These are phyloP conservation scores for Troilus luridus DNA, from an alignment of 2,888 invertebrate species.

Conservation along the genomic window DNA sequence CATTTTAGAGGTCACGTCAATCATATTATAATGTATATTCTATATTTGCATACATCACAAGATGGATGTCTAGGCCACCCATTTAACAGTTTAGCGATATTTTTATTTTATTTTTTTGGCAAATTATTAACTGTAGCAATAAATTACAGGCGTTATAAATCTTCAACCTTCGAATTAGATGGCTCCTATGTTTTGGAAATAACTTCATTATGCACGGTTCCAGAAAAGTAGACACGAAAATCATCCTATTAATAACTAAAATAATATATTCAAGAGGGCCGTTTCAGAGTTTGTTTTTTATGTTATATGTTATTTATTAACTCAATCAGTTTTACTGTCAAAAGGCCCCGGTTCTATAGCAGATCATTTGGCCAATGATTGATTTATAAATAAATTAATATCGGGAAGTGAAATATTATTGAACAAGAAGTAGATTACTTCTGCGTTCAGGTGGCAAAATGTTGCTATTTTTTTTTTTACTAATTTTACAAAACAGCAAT, in stretches of 20 bases:
- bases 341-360: background rate
- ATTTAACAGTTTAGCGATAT: background rate
- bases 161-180: background rate
- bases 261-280: background rate
- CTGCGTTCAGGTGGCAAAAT: too few species aligned
- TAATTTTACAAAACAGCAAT: too few species aligned
- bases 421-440: background rate
- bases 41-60: background rate
- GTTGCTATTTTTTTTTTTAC: too few species aligned
- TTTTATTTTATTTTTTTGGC: background rate
- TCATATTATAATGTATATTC: background rate
- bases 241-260: constrained; percentile 4
- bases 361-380: background rate
- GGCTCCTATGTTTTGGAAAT: background rate
- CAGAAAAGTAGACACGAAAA: background rate
- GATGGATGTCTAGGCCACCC: background rate
- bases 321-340: background rate
- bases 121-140: constrained; percentile 1
- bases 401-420: background rate
- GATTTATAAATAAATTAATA: background rate
- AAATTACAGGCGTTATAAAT: background rate
- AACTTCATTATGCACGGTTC: background rate
- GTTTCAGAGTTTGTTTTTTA: background rate
- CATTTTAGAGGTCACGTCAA: background rate
- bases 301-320: background rate